Base-by-base conservation (phyloP, 2,888 invertebrate species). In the Teleogryllus oceanicus region DNA sequence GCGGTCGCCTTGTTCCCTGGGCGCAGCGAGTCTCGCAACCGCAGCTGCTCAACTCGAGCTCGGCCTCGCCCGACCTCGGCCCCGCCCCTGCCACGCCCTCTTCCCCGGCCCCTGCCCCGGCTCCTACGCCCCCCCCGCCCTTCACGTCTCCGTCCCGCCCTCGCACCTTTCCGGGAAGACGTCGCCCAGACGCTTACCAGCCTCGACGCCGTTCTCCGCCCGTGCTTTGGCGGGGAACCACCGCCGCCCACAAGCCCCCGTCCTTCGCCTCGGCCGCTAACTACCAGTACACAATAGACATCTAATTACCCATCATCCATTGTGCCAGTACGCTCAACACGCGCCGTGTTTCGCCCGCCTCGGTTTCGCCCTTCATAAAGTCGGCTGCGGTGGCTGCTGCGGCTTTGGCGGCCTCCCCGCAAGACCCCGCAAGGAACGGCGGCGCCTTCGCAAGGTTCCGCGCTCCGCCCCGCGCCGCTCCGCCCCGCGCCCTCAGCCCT, bases 311-410 rank as follows among this genome's bases (percentile, higher is more conserved):
- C 8, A 8, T 1, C 62, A 13, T 62, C n/a, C 62, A 62, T 62
- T 62, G 62, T 16, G 16, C 4, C n/a, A 37, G 37, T 62, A 16
- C n/a, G 62, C n/a, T 62, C 16, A 62, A 62, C 62, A 62, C 62
- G n/a, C 62, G 62, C 62, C 62, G n/a, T 62, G 62, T 62, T 62
- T 62, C 62, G 62, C 62, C n/a, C n/a, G 62, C 62, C n/a, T 62
- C n/a, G 62, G 16, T 62, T 62, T 62, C 62, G 62, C 62, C 62
- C 62, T 62, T 62, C 62, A 62, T 62, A 62, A 62, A 62, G 62
- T 62, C 62, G 62, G n/a, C 16, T 62, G 62, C 13, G 62, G 62
- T 62, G 16, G 62, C 62, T 62, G 62, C 62, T 62, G 62, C 62
- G 62, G 62, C 62, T 62, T 62, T 16, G 62, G 62, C 62, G 62